Conservation (phyloP, 2,797 vertebrate species). For the Lophotriccus pileatus region DNA sequence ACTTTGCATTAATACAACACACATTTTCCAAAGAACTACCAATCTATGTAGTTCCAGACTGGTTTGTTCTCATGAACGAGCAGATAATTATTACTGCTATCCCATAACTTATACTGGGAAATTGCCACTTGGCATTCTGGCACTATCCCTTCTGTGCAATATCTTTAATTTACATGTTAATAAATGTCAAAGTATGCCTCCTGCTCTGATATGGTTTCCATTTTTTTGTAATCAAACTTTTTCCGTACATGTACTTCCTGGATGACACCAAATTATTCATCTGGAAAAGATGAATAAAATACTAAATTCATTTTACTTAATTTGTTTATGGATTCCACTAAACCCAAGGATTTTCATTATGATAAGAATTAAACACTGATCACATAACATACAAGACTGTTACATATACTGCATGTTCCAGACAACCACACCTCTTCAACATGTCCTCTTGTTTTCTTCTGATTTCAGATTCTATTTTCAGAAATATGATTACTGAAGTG, state of each 20-base stretch:
- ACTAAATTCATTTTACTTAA: neutral
- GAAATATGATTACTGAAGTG: neutral
- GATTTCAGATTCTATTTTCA: neutral
- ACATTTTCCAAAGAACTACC: neutral
- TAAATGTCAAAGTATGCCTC: conserved; percentile 15
- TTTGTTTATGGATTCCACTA: neutral
- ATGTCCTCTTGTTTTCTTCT: neutral
- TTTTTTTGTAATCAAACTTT: neutral
- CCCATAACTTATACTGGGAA: neutral
- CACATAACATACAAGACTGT: neutral
- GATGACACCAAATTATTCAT: neutral
- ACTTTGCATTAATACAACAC: neutral
- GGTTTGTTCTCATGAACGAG: neutral
- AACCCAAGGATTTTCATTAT: neutral
- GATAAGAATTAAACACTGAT: neutral
- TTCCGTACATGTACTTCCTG: neutral
- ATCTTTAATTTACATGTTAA: conserved; percentile 28
- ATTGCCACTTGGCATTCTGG: conserved; percentile 6
- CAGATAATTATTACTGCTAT: neutral
- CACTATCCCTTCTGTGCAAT: neutral
- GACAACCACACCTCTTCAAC: neutral
- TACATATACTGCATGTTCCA: neutral
- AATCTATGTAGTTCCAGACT: neutral
- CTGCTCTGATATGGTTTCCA: neutral
- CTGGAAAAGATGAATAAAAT: neutral